A percentile compares a stretch with the other conserved stretches of the same genome.
These are phyloP conservation scores for Gadopsis marmoratus DNA, from an alignment of 2,797 vertebrate species.

Conservation along the genomic window DNA sequence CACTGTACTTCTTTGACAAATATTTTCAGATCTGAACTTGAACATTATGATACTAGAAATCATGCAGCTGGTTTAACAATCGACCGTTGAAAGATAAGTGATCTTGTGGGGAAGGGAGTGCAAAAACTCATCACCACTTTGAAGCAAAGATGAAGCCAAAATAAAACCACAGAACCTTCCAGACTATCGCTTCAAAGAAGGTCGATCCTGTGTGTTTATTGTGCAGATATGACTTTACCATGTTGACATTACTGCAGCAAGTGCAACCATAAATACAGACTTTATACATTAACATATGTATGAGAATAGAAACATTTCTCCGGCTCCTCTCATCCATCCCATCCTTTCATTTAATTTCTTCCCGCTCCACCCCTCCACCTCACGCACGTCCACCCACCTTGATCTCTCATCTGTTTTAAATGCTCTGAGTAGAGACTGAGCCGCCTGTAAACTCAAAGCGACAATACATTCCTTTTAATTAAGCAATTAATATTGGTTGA, in stretches of 20 bases:
- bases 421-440: conserved; percentile 49
- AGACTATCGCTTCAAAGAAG: not conserved
- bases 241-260: not conserved
- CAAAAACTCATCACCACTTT: no score
- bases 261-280: not conserved
- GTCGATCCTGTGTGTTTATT: no score
- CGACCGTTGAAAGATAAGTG: not conserved
- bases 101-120: not conserved
- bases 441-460: conserved; percentile 56
- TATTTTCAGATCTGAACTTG: not conserved
- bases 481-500: conserved; percentile 77
- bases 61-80: not conserved
- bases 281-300: not conserved
- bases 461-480: conserved; percentile 76
- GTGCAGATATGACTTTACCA: no score
- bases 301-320: conserved; percentile 7
- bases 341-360: conserved; percentile 3
- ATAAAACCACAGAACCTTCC: no score
- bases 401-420: conserved; percentile 51
- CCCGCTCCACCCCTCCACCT: conserved; percentile 15
- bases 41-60: not conserved
- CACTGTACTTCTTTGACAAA: not conserved
- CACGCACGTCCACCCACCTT: conserved; percentile 22
- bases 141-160: not conserved
- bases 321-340: not conserved